These are phyloP conservation scores for Cuculus canorus DNA, from an alignment of 2,797 vertebrate genomes.

Conservation along the genomic window DNA sequence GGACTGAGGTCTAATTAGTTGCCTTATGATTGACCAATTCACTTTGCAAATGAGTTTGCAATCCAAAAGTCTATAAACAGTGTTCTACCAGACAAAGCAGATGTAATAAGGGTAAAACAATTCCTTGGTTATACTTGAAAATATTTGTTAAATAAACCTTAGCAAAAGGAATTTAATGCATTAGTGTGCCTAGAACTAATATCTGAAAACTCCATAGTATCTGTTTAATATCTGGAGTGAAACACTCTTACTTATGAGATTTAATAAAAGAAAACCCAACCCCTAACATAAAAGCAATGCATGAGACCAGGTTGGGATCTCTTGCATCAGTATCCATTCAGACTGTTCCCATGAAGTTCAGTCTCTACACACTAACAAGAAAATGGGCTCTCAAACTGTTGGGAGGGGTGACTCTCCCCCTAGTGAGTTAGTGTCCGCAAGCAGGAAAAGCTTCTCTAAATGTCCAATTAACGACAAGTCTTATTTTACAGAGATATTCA, in stretches of 20 bases:
- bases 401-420: not conserved
- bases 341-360: not conserved
- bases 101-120: not conserved
- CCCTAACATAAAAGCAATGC: not conserved
- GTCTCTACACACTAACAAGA: not conserved
- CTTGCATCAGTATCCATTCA: not conserved
- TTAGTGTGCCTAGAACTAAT: not conserved
- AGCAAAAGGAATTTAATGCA: not conserved
- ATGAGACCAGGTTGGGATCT: not conserved
- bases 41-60: not conserved
- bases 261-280: not conserved
- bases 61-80: not conserved
- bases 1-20: not conserved
- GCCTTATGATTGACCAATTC: not conserved
- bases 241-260: not conserved
- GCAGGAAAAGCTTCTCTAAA: not conserved
- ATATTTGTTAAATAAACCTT: not conserved
- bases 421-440: not conserved
- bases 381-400: not conserved
- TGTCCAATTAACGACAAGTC: not conserved
- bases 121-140: not conserved
- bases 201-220: not conserved
- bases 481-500: conserved; percentile 82
- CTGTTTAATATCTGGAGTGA: not conserved
- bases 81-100: not conserved